Conservation (phyloP, 2,797 vertebrate species). For the Cossypha dichroa region DNA sequence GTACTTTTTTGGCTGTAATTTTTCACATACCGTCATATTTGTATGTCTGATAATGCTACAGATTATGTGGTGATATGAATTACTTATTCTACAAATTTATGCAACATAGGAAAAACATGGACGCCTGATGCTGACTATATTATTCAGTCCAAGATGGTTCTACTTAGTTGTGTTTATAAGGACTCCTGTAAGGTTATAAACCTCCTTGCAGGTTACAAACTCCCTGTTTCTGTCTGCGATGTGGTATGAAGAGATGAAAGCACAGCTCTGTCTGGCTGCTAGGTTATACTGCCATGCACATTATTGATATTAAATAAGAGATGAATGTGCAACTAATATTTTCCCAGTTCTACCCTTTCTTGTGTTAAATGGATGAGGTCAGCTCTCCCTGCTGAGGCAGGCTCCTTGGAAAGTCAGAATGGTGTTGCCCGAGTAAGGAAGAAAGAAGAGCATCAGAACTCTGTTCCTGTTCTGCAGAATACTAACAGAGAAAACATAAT, state of each 20-base stretch:
- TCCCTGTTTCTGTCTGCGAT: not conserved
- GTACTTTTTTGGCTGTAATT: not conserved
- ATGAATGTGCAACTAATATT: not conserved
- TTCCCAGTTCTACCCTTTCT: not conserved
- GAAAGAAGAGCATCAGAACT: not conserved
- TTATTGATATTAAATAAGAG: not conserved
- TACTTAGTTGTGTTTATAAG: not conserved
- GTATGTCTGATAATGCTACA: not conserved
- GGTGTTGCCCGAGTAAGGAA: not conserved
- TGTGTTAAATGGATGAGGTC: not conserved
- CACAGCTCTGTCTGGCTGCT: not conserved
- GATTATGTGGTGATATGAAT: not conserved
- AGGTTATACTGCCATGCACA: not conserved
- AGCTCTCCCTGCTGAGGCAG: not conserved
- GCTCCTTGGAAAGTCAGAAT: not conserved
- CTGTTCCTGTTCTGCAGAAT: not conserved
- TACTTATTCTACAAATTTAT: not conserved
- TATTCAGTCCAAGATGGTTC: not conserved
- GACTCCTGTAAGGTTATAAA: not conserved
- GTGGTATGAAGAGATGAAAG: not conserved
- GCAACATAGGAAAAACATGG: not conserved
- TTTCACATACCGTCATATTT: not conserved
- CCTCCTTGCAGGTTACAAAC: not conserved
- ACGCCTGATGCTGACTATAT: not conserved
- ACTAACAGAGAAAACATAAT: not conserved